Base-by-base conservation (phyloP, 2,797 vertebrate species). In the Melanogrammus aeglefinus region DNA sequence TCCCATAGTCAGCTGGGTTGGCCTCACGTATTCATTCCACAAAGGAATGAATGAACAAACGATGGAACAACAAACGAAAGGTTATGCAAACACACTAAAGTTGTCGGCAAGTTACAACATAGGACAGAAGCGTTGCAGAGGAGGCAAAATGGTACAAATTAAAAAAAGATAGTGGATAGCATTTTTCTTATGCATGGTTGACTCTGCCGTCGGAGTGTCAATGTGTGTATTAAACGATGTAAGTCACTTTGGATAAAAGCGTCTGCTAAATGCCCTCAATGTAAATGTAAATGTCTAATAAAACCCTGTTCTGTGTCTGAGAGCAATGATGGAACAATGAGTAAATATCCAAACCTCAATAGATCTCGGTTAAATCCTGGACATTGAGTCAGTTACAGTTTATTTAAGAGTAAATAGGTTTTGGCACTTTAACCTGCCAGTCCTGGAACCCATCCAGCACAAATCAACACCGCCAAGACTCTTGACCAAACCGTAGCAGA, bases 401-500 rank as follows among this genome's bases (percentile, higher is more conserved):
- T 6, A 29, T 29, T 39, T 27, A 82, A 79, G 79, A n/a, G 70
- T 13, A 77, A 78, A 76, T 70, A 51, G 78, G 69, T 72, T 80
- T n/a, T 4, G 81, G 66, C 76, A 76, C 80, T 31, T 47, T 33
- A 29, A 24, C 35, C 29, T 75, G 29, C n/a, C 69, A 74, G 66
- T n/a, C 71, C 69, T 36, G 24, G 35, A 51, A 18, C 18, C 70
- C 12, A 36, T 81, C 47, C 36, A 71, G 31, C 74, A 44, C 78
- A 80, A 31, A 51, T 85, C 71, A 75, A 33, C 16, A 14, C 24
- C 12, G 81, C 76, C 77, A 81, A 86, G 75, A 77, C 75, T 77
- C 81, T 84, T 76, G 75, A 79, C 79, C 81, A 86, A 63, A 84
- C 81, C 66, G 75, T 44, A 75, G 81, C 51, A 39, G 82, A 57